phyloP scores from a whole-genome alignment of 2,113 vertebrate species.

The Heloderma charlesbogerti region DNA sequence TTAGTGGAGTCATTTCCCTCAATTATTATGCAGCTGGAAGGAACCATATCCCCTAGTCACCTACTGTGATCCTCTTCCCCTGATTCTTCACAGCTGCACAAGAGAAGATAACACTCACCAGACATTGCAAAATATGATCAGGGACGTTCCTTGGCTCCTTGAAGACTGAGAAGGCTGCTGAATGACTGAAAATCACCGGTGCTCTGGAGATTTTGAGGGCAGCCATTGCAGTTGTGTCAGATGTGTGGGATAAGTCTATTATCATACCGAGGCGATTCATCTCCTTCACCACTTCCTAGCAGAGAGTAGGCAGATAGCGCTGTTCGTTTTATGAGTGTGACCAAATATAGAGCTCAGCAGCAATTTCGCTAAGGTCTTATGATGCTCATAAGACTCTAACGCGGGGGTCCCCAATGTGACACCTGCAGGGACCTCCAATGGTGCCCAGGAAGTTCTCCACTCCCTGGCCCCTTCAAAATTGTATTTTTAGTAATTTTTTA shows the following conservation, averaged over 20 bases:
- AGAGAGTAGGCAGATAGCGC: neutral
- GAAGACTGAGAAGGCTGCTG: constrained; percentile 83
- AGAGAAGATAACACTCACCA: constrained; percentile 80
- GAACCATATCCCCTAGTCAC: neutral
- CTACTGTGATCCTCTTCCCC: neutral
- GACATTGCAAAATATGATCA: constrained; percentile 82
- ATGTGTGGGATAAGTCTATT: constrained; percentile 91
- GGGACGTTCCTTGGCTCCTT: constrained; percentile 84
- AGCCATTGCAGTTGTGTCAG: constrained; percentile 76
- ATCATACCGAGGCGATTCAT: constrained; percentile 96
- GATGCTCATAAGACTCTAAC: too few species aligned
- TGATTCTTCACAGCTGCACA: neutral
- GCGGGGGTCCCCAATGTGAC: too few species aligned
- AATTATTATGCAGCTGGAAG: neutral
- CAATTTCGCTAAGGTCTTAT: neutral
- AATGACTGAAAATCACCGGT: constrained; percentile 94
- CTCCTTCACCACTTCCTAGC: constrained; percentile 89
- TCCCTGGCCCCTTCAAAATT: too few species aligned
- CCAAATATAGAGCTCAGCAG: neutral
- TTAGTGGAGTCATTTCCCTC: neutral
- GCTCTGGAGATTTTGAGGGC: constrained; percentile 83
- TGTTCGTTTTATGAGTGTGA: neutral
- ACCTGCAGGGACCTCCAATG: too few species aligned
- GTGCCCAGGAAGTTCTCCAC: too few species aligned
- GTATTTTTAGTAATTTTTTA: too few species aligned